Conservation (phyloP, 1,140 invertebrate species). For the Drosophila trapezifrons region DNA sequence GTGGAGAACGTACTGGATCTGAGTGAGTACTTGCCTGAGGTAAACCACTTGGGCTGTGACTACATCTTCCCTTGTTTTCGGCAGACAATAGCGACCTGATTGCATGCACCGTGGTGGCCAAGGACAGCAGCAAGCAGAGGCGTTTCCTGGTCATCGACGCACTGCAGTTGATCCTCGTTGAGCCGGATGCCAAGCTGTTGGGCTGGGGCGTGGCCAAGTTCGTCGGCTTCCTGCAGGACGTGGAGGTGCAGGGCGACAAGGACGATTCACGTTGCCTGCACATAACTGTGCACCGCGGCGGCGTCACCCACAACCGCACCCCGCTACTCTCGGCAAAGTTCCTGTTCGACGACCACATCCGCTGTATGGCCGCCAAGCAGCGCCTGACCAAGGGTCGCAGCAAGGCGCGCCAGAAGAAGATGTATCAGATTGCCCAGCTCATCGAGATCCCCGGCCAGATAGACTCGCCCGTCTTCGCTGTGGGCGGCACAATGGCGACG, state of each 20-base stretch:
- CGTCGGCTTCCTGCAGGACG: constrained; percentile 93
- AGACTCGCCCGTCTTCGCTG: constrained; percentile 85
- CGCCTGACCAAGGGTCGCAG: constrained; percentile 93
- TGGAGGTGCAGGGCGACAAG: constrained; percentile 94
- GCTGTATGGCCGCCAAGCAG: constrained; percentile 98
- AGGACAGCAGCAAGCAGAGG: constrained; percentile 94
- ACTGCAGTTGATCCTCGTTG: constrained; percentile 97
- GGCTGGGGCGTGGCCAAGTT: constrained; percentile 99
- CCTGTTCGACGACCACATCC: constrained; percentile 99
- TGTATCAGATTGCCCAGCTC: constrained; percentile 96
- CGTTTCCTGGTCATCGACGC: constrained; percentile 97
- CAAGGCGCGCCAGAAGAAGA: constrained; percentile 97
- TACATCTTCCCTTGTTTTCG: constrained; percentile 30
- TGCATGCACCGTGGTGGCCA: constrained; percentile 95
- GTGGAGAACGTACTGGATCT: constrained; percentile 96
- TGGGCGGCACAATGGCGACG: constrained; percentile 70
- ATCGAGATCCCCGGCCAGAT: constrained; percentile 91
- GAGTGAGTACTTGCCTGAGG: constrained; percentile 88
- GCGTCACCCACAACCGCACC: constrained; percentile 87
- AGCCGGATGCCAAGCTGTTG: constrained; percentile 95
- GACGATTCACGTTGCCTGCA: constrained; percentile 98
- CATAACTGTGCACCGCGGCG: constrained; percentile 94
- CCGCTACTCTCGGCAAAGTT: constrained; percentile 96
- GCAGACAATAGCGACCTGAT: constrained; percentile 98
- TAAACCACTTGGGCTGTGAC: too few species aligned